Base-by-base conservation (phyloP, 1,140 invertebrate species). In the Psilanteris sp. region DNA sequence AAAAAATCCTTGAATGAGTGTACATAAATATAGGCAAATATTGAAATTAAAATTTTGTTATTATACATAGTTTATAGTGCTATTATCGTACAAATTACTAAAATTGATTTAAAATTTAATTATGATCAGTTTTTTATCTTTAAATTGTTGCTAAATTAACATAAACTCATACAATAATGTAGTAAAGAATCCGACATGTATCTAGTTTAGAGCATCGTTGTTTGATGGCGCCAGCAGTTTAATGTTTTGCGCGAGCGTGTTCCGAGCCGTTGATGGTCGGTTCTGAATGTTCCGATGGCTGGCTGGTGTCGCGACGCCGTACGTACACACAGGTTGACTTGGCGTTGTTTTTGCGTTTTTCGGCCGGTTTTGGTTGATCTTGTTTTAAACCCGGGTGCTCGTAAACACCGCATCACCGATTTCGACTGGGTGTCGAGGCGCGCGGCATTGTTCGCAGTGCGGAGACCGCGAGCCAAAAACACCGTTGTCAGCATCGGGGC, bases 221-320 rank as follows among this genome's bases (percentile, higher is more conserved):
- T n/a, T n/a, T n/a, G 50, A 18, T 57, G 64, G 50, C 41, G 50
- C 48, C 64, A 48, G 22, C 14, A 6, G 7, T 20, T 29, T 10
- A 11, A 41, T 44, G n/a, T n/a, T 7, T 36, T 4, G 39, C n/a
- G 39, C n/a, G 29, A 32, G 10, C 9, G 18, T 15, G 8, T 39
- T 43, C 39, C 9, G 24, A 50, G n/a, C 37, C 14, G 44, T 59
- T 43, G 11, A 3, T 46, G 62, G 26, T 39, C 20, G 57, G 39
- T 64, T 72, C 20, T 26, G 50, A 72, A 55, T 57, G 68, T 50
- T 72, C 20, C 32, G 50, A 72, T 62, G 68, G 68, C 57, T 72
- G 68, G 68, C 27, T 46, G 57, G 57, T 62, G 50, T 72, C 41
- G 57, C 57, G 68, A 62, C 68, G 68, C 68, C 50, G 68, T 61